Conservation (phyloP, 1,140 invertebrate genomes). For the Dryas iulia region DNA sequence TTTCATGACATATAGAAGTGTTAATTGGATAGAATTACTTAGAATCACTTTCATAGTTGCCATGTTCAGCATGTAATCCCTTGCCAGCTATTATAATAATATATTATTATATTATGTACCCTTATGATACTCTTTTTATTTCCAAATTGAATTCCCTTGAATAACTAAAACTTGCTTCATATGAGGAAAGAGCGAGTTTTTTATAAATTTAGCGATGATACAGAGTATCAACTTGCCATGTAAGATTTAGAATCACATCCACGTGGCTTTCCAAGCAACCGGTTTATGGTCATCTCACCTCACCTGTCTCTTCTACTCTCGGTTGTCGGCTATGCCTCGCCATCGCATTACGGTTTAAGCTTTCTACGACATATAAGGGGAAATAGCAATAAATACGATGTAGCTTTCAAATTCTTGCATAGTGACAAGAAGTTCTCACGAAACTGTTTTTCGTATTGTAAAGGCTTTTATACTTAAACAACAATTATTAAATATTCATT, state of each 20-base stretch:
- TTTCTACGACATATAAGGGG: constrained; percentile 53
- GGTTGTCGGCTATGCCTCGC: constrained; percentile 31
- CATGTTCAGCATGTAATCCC: too few relatives aligned
- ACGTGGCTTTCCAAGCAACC: constrained; percentile 43
- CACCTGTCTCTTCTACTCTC: constrained; percentile 44
- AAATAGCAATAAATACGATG: constrained; percentile 31
- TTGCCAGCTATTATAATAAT: too few relatives aligned
- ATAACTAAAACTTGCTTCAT: background rate
- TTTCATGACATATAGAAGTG: background rate
- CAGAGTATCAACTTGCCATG: background rate
- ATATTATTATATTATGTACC: too few relatives aligned
- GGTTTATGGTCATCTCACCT: constrained; percentile 64
- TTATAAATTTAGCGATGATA: background rate
- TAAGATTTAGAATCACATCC: constrained; percentile 14
- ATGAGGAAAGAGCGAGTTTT: background rate
- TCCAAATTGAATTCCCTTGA: background rate
- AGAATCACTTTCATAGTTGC: background rate
- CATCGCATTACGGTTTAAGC: constrained; percentile 54
- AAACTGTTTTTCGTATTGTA: background rate
- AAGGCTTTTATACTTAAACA: background rate
- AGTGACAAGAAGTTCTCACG: constrained; percentile 8
- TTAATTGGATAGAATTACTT: background rate
- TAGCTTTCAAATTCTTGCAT: constrained; percentile 22
- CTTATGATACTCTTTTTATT: too few relatives aligned
- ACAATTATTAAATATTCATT: background rate